Base-by-base conservation (phyloP, 2,113 vertebrate genomes). In the Forbesichthys agassizii region DNA sequence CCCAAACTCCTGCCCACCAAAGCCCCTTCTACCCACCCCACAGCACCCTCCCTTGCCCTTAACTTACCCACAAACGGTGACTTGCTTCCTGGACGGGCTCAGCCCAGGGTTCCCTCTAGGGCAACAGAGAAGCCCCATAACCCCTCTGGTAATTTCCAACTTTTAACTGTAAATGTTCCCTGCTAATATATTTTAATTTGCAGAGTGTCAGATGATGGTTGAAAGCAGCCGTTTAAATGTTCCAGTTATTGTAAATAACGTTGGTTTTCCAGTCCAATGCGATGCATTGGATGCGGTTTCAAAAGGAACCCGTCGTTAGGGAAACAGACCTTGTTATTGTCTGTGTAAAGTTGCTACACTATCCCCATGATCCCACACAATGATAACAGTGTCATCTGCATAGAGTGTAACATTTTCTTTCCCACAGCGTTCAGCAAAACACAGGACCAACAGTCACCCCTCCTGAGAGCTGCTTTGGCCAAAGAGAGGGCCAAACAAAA, bases 121-220 rank as follows among this genome's bases (percentile, higher is more conserved):
- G 61, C 78, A 53, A 84, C 88, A 53, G 74, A 80, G 78, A 89
- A 77, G 67, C 62, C 76, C 71, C 77, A 62, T 71, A 83, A 72
- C 53, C 76, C 88, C 60, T 74, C 85, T 58, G 89, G 91, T 92
- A 92, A 92, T 83, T 88, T 61, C 53, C 64, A 65, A 11, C 18
- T 68, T 79, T 71, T 51, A 57, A 27, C 48, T 68, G 60, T 48
- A 53, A 14, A 48, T 61, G n/a, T 16, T 68, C n/a, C 14, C 2
- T 5, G 3, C 61, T 55, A 48, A 72, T 51, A 47, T 47, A 42
- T 47, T 55, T 66, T 65, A 4, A 48, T n/a, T 68, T 68, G 42
- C 47, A 61, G 27, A 67, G 18, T 68, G 64, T 62, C 9, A 61
- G n/a, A 55, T 42, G 33, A 10, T 53, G 0, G 5, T 14, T 7